These are phyloP conservation scores for Odontocerum albicorne DNA, from an alignment of 2,888 invertebrate species.

Conservation along the genomic window DNA sequence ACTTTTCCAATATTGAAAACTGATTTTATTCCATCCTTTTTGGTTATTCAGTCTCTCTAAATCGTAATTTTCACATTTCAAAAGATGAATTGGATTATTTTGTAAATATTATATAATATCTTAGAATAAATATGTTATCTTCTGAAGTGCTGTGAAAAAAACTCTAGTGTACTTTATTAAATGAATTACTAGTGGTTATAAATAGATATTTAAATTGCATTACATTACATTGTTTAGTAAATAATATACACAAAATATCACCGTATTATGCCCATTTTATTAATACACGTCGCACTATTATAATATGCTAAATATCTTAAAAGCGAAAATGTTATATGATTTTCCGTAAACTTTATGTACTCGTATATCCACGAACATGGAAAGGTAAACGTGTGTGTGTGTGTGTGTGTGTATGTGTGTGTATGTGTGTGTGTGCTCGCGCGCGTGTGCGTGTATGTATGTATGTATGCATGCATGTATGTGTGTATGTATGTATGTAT, in stretches of 20 bases:
- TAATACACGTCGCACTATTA: no score
- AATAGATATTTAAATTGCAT: not conserved
- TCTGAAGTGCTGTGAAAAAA: slow-evolving; percentile 27
- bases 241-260: no score
- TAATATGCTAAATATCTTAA: no score
- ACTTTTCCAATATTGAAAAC: no score
- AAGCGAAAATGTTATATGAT: no score
- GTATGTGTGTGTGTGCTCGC: not conserved
- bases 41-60: no score
- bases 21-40: no score
- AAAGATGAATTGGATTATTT: not conserved
- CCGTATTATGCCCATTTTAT: no score
- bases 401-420: not conserved
- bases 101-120: slow-evolving; percentile 14
- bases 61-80: not conserved
- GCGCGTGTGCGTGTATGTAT: not conserved
- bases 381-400: not conserved
- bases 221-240: not conserved
- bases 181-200: not conserved
- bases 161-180: slow-evolving; percentile 5
- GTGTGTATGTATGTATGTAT: not conserved
- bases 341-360: no score
- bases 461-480: not conserved
- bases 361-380: no score
- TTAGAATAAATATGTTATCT: slow-evolving; percentile 10